phyloP scores from a whole-genome alignment of 2,113 vertebrate genomes.

The Suricata suricatta region DNA sequence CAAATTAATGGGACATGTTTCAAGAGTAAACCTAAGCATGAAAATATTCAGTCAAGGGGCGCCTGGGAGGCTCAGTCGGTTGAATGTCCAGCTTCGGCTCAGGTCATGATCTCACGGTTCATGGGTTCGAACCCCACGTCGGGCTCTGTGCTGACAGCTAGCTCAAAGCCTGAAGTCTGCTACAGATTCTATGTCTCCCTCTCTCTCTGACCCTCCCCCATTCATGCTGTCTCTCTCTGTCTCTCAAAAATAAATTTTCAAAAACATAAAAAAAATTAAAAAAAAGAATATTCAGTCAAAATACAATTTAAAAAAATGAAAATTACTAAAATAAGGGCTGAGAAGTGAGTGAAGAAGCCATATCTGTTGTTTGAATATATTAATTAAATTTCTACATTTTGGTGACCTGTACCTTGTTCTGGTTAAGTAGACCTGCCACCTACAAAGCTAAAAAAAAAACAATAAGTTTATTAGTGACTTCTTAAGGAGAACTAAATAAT shows the following conservation, averaged over 20 bases:
- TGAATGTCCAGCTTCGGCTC: too few relatives aligned
- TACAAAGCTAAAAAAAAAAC: background rate
- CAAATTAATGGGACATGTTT: conserved; percentile 44
- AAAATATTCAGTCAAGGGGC: conserved; percentile 12
- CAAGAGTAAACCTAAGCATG: background rate
- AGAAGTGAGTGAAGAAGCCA: background rate
- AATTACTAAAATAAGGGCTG: conserved; percentile 23
- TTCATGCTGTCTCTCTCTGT: too few relatives aligned
- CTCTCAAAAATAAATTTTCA: too few relatives aligned
- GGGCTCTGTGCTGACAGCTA: too few relatives aligned
- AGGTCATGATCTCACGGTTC: too few relatives aligned
- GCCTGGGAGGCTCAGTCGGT: too few relatives aligned
- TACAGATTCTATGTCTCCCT: too few relatives aligned
- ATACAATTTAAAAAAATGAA: conserved; percentile 38
- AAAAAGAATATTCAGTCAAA: conserved; percentile 25
- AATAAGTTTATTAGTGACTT: background rate
- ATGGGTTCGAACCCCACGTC: too few relatives aligned
- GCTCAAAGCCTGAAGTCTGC: too few relatives aligned
- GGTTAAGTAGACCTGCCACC: background rate
- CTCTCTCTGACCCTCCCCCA: too few relatives aligned
- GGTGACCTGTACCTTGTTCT: background rate
- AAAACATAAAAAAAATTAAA: too few relatives aligned
- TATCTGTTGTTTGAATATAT: background rate
- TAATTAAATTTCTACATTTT: conserved; percentile 34
- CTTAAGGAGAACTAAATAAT: background rate